Evolutionary conservation across 1,140 invertebrate genomes (phyloP).

Genomic region (Caenorhabditis remanei): DNA sequence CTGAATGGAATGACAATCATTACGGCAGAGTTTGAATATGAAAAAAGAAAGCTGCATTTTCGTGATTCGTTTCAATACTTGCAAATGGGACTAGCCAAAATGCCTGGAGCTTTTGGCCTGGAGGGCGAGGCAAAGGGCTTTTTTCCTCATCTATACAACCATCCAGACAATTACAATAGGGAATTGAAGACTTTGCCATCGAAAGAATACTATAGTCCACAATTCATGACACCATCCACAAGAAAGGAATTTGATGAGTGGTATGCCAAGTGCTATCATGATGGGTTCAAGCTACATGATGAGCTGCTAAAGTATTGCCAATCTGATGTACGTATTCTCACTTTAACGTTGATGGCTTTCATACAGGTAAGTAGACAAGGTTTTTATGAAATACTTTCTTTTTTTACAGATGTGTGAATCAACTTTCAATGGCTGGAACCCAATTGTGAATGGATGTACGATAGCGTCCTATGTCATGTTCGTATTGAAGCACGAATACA

Average conservation of each 20-base stretch:
- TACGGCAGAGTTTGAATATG: not conserved
- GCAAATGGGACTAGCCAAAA: not conserved
- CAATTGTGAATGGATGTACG: not conserved
- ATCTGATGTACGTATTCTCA: not conserved
- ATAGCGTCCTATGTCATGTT: not conserved
- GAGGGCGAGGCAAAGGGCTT: not conserved
- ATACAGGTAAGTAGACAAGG: not conserved
- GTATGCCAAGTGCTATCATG: not conserved
- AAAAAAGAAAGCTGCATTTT: not conserved
- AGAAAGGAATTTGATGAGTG: not conserved
- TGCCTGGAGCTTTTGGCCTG: not conserved
- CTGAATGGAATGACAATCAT: not conserved
- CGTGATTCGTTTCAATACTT: not conserved
- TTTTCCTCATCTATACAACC: not conserved
- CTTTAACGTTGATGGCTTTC: not conserved
- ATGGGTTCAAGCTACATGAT: not conserved
- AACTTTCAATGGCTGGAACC: not conserved
- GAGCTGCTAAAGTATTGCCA: conserved; percentile 3
- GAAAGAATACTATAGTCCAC: not conserved
- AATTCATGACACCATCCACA: not conserved
- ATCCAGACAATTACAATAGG: not conserved
- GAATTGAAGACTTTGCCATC: not conserved
- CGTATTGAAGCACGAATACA: not conserved
- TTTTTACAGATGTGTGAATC: not conserved
- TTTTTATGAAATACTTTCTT: not conserved